Percentiles rank a stretch among this genome's conserved stretches.
phyloP scores from a whole-genome alignment of 1,140 invertebrate species.

The Drosophila serrata region DNA sequence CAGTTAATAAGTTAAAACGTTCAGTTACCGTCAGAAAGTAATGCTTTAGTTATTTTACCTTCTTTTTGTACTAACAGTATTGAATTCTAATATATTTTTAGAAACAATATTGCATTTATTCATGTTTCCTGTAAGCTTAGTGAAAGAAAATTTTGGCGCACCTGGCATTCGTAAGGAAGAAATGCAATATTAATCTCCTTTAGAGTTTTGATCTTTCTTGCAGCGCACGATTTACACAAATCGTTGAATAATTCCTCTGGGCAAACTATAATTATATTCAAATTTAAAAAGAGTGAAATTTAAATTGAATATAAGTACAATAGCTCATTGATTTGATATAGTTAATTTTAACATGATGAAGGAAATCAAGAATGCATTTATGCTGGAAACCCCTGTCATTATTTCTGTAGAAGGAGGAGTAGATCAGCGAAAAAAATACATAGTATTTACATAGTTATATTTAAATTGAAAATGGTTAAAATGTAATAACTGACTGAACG shows the following conservation, averaged over 20 bases:
- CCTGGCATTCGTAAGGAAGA: slow-evolving; percentile 99
- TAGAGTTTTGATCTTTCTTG: slow-evolving; percentile 98
- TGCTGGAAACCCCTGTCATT: background rate
- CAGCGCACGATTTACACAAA: slow-evolving; percentile 97
- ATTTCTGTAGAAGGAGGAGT: background rate
- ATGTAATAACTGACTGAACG: background rate
- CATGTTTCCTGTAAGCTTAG: slow-evolving; percentile 4
- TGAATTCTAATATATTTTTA: background rate
- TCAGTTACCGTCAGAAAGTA: background rate
- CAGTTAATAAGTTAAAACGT: background rate
- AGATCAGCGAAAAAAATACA: background rate
- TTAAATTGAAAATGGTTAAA: background rate
- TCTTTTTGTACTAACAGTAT: background rate
- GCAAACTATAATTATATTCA: slow-evolving; percentile 87
- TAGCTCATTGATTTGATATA: background rate
- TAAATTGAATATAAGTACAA: slow-evolving; percentile 20
- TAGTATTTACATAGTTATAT: background rate
- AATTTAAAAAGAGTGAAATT: slow-evolving; percentile 6
- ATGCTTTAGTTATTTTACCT: background rate
- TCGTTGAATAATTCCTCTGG: slow-evolving; percentile 97
- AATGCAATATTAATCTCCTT: slow-evolving; percentile 99
- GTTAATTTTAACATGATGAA: no score
- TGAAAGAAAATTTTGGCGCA: slow-evolving; percentile 79
- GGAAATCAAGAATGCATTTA: background rate
- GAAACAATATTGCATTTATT: slow-evolving; percentile 20